Base-by-base conservation (phyloP, 1,140 invertebrate genomes). In the Drosophila orosa region DNA sequence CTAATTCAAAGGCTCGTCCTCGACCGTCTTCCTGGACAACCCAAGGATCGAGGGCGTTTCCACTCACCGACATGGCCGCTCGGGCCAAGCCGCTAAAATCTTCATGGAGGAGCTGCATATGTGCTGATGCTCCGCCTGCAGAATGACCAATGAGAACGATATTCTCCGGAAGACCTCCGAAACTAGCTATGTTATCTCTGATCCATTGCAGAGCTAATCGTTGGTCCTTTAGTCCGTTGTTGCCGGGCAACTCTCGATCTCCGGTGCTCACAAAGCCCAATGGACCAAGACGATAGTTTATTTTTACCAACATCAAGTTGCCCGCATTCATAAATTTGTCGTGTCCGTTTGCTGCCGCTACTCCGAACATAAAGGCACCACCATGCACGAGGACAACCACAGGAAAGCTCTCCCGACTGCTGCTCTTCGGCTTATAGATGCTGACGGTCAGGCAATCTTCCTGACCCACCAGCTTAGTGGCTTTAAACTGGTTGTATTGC, bases 151-250 rank as follows among this genome's bases (percentile, higher is more conserved):
- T 92, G 0, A 94, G 66, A 24, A 75, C 45, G 7, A 76, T 66
- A 19, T 59, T 67, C 7, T 95, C 90, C 0, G 95, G 93, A 86
- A 95, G 94, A 1, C 96, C 96, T 9, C 96, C 96, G 85, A 97
- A 97, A 6, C 24, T 33, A 1, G 62, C 39, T 8, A 86, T 79
- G 22, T 85, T 40, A 0, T 62, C 9, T 17, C 60, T 60, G 9
- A 86, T 66, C 81, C 81, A 86, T 33, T 67, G 57, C 8, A 86
- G 13, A 13, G 78, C 83, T 39, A 85, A 40, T 0, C 65, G 68
- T 45, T 91, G 90, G 60, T 91, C 90, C 42, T 91, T 91, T 4
- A 91, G 42, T 3, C 90, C 90, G 40, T 69, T 78, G 62, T 91
- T 91, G 3, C 90, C 90, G 0, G 90, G 63, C 15, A 85, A 67